These are phyloP conservation scores for Crocallis elinguaria DNA, from an alignment of 2,888 invertebrate genomes.

Conservation along the genomic window DNA sequence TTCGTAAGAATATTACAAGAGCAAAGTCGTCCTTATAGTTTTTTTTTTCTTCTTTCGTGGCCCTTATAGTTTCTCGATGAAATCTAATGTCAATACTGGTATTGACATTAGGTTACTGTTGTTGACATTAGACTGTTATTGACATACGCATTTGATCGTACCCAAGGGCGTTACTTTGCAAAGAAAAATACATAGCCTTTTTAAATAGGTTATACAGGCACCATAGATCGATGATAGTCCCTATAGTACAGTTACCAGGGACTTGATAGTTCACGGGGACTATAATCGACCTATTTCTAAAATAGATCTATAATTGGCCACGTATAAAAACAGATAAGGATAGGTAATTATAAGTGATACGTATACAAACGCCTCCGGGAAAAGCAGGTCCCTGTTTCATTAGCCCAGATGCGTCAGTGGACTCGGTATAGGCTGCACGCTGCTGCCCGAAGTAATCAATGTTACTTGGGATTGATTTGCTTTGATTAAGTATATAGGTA, in stretches of 20 bases:
- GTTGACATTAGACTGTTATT: too few species aligned
- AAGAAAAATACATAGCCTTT: too few species aligned
- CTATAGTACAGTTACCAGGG: background rate
- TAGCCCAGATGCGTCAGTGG: constrained; percentile 52
- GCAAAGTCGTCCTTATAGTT: too few species aligned
- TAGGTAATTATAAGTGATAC: constrained; percentile 37
- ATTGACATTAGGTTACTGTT: too few species aligned
- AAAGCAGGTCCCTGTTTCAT: constrained; percentile 51
- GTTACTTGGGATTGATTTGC: too few species aligned
- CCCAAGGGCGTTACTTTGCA: background rate
- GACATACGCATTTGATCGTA: too few species aligned
- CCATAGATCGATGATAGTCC: too few species aligned
- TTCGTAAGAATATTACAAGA: too few species aligned
- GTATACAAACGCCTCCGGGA: constrained; percentile 37
- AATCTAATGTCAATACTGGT: too few species aligned
- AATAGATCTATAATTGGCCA: constrained; percentile 13
- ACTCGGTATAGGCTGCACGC: constrained; percentile 12
- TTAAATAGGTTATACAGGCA: too few species aligned
- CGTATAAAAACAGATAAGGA: constrained; percentile 18
- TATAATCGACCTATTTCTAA: constrained; percentile 3
- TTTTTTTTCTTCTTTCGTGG: too few species aligned
- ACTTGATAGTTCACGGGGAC: constrained; percentile 12
- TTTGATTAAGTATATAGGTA: constrained; percentile 1
- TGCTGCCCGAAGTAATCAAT: constrained; percentile 13
- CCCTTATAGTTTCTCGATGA: too few species aligned